Evolutionary conservation across 2,797 vertebrate species (phyloP).

Genomic region (Myotis pilosus): DNA sequence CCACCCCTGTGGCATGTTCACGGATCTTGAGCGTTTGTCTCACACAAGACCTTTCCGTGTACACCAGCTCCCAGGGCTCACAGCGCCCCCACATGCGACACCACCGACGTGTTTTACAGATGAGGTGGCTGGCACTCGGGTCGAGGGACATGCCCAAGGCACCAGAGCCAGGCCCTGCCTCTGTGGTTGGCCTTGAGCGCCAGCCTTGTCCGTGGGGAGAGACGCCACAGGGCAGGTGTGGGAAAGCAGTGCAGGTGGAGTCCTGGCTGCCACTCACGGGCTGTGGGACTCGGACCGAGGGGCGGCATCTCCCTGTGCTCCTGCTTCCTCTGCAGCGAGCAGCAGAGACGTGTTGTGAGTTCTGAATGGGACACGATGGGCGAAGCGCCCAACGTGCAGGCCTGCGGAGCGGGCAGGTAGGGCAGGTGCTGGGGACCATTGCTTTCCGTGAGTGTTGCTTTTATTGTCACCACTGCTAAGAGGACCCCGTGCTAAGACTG

Average conservation of each 20-base stretch:
- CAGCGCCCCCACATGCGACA: neutral
- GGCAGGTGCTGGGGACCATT: fast-evolving
- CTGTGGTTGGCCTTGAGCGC: neutral
- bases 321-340: fast-evolving
- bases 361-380: fast-evolving
- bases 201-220: fast-evolving
- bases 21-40: fast-evolving
- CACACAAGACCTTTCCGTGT: neutral
- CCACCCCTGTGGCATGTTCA: too few species aligned
- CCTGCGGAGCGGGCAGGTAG: neutral
- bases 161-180: neutral
- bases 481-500: fast-evolving
- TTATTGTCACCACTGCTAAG: neutral
- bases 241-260: fast-evolving
- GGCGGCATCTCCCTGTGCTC: neutral
- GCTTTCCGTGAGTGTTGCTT: fast-evolving
- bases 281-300: neutral
- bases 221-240: fast-evolving
- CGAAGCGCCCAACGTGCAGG: fast-evolving
- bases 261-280: neutral
- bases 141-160: too few species aligned
- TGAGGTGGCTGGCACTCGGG: neutral
- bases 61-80: fast-evolving
- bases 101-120: neutral
- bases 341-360: fast-evolving